Base-by-base conservation (phyloP, 2,888 invertebrate species). In the Diplazon laetatorius region DNA sequence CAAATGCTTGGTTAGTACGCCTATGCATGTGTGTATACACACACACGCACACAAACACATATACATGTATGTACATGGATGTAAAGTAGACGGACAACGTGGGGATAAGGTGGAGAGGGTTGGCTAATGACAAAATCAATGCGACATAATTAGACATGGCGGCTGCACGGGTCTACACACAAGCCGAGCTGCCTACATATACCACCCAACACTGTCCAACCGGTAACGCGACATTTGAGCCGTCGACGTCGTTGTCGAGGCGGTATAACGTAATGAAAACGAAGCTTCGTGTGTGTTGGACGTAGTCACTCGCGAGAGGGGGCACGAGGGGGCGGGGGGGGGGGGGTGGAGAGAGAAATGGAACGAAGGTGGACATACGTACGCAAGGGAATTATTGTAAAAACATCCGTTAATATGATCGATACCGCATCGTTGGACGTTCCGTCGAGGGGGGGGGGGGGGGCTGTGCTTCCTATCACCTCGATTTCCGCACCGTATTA, bases 51-150 rank as follows among this genome's bases (percentile, higher is more conserved):
- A 22, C n/a, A n/a, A n/a, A n/a, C 14, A 22, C 18, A 9, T 20
- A 16, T 37, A 22, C 16, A 39, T 62, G 35, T 57, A 65, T 39
- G 42, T 35, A 42, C 50, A 69, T 63, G 39, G 65, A 76, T 68
- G 76, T 71, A 65, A 78, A 81, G 65, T 62, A 44, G 55, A 70
- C 50, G 57, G 50, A 18, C 20, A 66, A 55, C 66, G 62, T 35
- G 39, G 55, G 20, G 52, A 44, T 44, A 75, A 71, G 73, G 83
- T 79, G 84, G 84, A 85, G 82, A 85, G 87, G 88, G 89, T 86
- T 85, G 85, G 87, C 89, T 90, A 89, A 90, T 90, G 89, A 90
- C 89, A 89, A 89, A 89, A 89, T 90, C 89, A 90, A 90, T 89
- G 90, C 89, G 89, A 89, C 89, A 90, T 90, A 90, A 90, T 90